Percentiles rank a stretch among this genome's conserved stretches.
phyloP scores from a whole-genome alignment of 1,140 invertebrate species.

The Teleogryllus occipitalis region DNA sequence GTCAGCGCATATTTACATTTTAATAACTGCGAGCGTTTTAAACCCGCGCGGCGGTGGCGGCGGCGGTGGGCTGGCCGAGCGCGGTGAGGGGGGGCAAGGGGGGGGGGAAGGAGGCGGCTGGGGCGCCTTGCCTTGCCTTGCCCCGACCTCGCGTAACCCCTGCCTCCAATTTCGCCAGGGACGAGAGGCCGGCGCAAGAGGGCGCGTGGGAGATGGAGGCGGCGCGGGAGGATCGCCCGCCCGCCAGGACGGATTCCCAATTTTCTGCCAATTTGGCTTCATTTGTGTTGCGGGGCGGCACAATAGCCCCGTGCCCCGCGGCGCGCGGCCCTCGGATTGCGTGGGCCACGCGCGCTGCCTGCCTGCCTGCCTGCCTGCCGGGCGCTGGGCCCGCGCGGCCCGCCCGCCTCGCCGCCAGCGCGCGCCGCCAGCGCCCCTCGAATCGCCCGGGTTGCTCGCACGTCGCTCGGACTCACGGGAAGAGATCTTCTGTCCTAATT shows the following conservation, averaged over 20 bases:
- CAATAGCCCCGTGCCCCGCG: neutral
- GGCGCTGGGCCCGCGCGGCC: too few relatives aligned
- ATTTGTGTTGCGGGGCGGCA: constrained; percentile 17
- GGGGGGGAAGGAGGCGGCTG: neutral
- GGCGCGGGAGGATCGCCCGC: neutral
- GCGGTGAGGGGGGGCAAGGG: too few relatives aligned
- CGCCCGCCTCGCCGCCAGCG: too few relatives aligned
- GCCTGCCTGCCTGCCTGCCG: too few relatives aligned
- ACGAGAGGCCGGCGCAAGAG: neutral
- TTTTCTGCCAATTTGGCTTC: constrained; percentile 22
- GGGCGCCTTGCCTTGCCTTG: neutral
- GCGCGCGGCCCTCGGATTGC: neutral
- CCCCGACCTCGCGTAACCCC: neutral
- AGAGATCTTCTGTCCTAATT: too few relatives aligned
- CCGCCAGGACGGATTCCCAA: constrained; percentile 17
- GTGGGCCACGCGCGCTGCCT: too few relatives aligned
- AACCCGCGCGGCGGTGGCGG: neutral
- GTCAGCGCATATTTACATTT: constrained; percentile 21
- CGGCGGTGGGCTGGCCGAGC: neutral
- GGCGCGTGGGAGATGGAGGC: too few relatives aligned
- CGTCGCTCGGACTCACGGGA: too few relatives aligned
- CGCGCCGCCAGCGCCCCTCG: too few relatives aligned
- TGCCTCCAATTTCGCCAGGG: neutral
- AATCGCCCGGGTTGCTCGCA: too few relatives aligned
- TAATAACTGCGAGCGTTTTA: constrained; percentile 7